Evolutionary conservation across 35 echinoderm and acorn worm species (phyloP).

Genomic region (Ophiothrix spiculata): DNA sequence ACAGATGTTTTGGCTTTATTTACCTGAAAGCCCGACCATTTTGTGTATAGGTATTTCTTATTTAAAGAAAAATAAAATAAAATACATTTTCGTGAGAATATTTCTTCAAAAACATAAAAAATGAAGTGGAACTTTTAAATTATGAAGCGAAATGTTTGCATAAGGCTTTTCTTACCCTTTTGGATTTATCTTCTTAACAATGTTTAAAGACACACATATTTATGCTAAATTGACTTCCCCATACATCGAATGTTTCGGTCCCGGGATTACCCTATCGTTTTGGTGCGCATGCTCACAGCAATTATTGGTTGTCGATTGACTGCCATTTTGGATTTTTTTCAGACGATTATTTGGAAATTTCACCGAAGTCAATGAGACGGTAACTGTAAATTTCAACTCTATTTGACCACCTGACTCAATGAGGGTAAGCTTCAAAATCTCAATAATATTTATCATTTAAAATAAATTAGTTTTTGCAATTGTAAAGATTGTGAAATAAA

Average conservation of each 20-base stretch:
- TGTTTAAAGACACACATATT: no score
- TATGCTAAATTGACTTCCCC: no score
- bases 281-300: constrained; percentile 10
- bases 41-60: no score
- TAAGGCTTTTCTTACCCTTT: no score
- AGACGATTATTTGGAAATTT: background rate
- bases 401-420: constrained; percentile 9
- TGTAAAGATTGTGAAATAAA: background rate
- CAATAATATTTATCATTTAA: background rate
- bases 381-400: constrained; percentile 7
- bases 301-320: constrained; percentile 17
- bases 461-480: background rate
- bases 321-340: constrained; percentile 51
- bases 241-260: constrained; percentile 17
- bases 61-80: no score
- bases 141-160: background rate
- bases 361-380: background rate
- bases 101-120: background rate
- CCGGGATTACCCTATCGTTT: constrained; percentile 29
- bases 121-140: background rate
- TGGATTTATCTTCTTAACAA: no score
- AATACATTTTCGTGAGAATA: no score
- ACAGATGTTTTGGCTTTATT: no score
- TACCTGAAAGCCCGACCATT: no score
- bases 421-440: constrained; percentile 26